Evolutionary conservation across 2,888 invertebrate species (phyloP).

Genomic region (Mythimna albipuncta): DNA sequence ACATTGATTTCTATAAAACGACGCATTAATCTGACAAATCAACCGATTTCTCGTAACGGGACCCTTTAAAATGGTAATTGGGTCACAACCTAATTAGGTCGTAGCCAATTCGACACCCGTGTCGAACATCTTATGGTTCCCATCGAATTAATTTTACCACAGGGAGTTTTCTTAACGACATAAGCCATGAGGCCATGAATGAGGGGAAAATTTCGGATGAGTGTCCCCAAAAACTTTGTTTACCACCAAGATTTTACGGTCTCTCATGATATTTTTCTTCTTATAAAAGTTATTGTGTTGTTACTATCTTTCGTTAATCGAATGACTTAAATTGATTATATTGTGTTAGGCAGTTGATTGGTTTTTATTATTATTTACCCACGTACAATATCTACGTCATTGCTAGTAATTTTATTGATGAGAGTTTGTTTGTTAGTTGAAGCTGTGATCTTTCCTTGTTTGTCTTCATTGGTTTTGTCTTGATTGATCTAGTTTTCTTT

Average conservation of each 20-base stretch:
- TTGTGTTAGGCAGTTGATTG: conserved; percentile 41
- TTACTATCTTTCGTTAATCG: conserved; percentile 36
- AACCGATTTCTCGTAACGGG: conserved; percentile 73
- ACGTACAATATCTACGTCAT: conserved; percentile 41
- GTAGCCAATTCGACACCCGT: conserved; percentile 75
- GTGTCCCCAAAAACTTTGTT: conserved; percentile 64
- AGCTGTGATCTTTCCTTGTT: conserved; percentile 6
- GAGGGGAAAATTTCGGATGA: conserved; percentile 65
- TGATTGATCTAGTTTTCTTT: conserved; percentile 24
- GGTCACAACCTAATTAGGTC: conserved; percentile 88
- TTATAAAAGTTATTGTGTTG: conserved; percentile 25
- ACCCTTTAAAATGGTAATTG: conserved; percentile 84
- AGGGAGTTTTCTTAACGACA: conserved; percentile 82
- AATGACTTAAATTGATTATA: conserved; percentile 51
- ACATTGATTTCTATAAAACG: conserved; percentile 62
- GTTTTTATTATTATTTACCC: conserved; percentile 52
- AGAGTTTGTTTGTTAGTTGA: conserved; percentile 29
- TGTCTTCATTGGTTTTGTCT: not conserved
- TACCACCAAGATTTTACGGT: conserved; percentile 54
- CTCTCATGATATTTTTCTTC: conserved; percentile 47
- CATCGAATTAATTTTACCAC: conserved; percentile 81
- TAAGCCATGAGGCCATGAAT: conserved; percentile 70
- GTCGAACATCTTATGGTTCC: conserved; percentile 80
- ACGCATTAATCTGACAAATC: conserved; percentile 72
- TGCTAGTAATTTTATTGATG: conserved; percentile 49